Conservation (phyloP, 2,797 vertebrate species). For the Epinephelus coioides region DNA sequence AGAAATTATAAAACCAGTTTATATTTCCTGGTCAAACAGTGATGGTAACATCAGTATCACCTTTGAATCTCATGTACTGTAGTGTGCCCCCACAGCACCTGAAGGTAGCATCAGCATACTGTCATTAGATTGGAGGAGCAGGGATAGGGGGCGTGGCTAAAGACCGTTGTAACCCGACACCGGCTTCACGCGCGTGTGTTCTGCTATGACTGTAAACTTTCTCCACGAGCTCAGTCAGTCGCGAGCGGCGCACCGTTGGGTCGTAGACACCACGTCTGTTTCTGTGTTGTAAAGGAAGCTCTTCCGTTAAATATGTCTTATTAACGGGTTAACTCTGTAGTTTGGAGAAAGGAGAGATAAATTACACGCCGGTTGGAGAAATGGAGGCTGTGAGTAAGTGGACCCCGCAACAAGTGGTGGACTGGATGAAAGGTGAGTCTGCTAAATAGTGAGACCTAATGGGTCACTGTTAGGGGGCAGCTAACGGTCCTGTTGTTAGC, state of each 20-base stretch:
- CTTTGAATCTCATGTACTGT: not conserved
- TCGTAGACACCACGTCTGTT: accelerated
- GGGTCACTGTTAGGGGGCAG: not conserved
- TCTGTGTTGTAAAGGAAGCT: not conserved
- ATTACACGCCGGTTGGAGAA: not conserved
- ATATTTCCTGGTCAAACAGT: too few relatives aligned
- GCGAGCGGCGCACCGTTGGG: not conserved
- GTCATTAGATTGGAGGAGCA: constrained; percentile 18
- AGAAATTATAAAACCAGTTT: too few relatives aligned
- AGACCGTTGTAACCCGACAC: not conserved
- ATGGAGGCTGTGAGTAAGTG: constrained; percentile 84
- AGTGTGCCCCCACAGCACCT: not conserved
- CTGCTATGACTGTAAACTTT: constrained; percentile 18
- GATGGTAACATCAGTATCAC: too few relatives aligned
- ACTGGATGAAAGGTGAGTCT: constrained; percentile 84
- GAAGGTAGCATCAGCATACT: constrained; percentile 18
- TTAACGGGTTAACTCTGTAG: not conserved
- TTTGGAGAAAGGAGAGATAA: not conserved
- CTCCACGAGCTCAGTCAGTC: not conserved
- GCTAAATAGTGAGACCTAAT: not conserved
- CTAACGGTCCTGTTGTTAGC: not conserved
- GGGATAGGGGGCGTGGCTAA: constrained; percentile 6
- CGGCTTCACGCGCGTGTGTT: constrained; percentile 11
- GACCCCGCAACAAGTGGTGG: constrained; percentile 80
- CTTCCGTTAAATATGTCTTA: not conserved